Percentiles rank a stretch among this genome's conserved stretches.
Evolutionary conservation across 2,113 vertebrate genomes (phyloP).

Genomic region (Spermophilus dauricus): DNA sequence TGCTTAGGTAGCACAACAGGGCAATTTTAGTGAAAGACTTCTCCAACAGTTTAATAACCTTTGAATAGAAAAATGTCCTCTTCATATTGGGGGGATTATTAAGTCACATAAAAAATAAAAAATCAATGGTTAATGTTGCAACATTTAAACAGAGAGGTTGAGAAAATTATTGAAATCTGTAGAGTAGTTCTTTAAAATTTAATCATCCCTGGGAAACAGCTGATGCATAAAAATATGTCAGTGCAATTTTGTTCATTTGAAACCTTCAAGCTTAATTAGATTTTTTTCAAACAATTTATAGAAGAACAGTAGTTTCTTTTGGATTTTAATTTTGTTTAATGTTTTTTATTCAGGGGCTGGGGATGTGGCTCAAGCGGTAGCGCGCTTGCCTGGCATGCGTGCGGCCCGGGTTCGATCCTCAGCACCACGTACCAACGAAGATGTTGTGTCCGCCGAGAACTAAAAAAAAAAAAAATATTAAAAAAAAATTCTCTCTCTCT

Average conservation of each 20-base stretch:
- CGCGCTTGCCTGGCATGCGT: no score
- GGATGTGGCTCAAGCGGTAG: no score
- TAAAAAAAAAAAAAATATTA: no score
- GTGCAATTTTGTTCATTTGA: conserved; percentile 63
- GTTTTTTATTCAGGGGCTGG: conserved; percentile 78
- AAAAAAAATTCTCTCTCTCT: no score
- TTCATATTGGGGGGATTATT: not conserved
- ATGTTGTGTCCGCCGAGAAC: no score
- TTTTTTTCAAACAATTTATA: conserved; percentile 65
- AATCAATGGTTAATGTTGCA: conserved; percentile 66
- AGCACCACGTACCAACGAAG: no score
- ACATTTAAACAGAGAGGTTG: conserved; percentile 64
- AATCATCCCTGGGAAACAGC: conserved; percentile 51
- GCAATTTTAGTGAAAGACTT: conserved; percentile 51
- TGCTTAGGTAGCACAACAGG: conserved; percentile 38
- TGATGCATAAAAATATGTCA: conserved; percentile 56
- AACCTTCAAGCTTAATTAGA: conserved; percentile 43
- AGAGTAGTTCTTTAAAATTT: conserved; percentile 35
- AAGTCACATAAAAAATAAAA: conserved; percentile 51
- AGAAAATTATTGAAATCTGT: conserved; percentile 58
- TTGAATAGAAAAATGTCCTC: conserved; percentile 56
- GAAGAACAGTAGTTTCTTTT: conserved; percentile 58
- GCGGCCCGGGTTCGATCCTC: no score
- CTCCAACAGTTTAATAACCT: conserved; percentile 41
- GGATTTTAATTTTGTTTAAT: conserved; percentile 77